phyloP scores from a whole-genome alignment of 2,797 vertebrate genomes.

The Manis pentadactyla region DNA sequence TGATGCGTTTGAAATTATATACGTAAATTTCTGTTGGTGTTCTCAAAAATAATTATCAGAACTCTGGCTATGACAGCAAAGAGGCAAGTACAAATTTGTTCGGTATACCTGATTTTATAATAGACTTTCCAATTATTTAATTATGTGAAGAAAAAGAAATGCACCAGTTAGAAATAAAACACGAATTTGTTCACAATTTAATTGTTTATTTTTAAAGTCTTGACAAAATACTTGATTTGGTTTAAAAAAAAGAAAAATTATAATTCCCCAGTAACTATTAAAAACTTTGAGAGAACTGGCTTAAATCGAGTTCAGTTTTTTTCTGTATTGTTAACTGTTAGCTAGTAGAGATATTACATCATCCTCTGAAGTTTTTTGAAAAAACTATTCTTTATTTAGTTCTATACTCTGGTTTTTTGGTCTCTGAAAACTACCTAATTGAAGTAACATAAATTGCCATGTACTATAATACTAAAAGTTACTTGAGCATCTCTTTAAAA shows the following conservation, averaged over 20 bases:
- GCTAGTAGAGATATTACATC: slow-evolving; percentile 5
- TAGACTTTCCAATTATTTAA: slow-evolving; percentile 30
- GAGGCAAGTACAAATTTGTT: slow-evolving; percentile 57
- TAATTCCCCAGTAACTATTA: slow-evolving; percentile 21
- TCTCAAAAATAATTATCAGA: slow-evolving; percentile 58
- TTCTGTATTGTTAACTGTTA: slow-evolving; percentile 30
- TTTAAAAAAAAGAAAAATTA: slow-evolving; percentile 55
- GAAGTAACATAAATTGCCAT: slow-evolving; percentile 37
- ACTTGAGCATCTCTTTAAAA: slow-evolving; percentile 32
- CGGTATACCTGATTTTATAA: slow-evolving; percentile 51
- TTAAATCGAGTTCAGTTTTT: slow-evolving; percentile 58
- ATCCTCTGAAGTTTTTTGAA: slow-evolving; percentile 40
- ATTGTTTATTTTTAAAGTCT: slow-evolving; percentile 50
- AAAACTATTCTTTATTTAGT: slow-evolving; percentile 16
- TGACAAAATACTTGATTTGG: slow-evolving; percentile 46
- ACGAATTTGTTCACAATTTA: slow-evolving; percentile 53
- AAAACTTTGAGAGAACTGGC: slow-evolving; percentile 41
- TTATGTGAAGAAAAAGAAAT: slow-evolving; percentile 32
- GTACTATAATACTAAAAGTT: slow-evolving; percentile 11
- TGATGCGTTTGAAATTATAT: slow-evolving; percentile 42
- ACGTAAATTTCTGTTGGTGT: slow-evolving; percentile 12
- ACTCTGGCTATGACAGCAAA: slow-evolving; percentile 36
- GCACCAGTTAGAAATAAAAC: too few species aligned
- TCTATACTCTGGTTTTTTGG: slow-evolving; percentile 41
- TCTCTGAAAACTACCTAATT: slow-evolving; percentile 35